Base-by-base conservation (phyloP, 1,140 invertebrate genomes). In the Pseudomyrmex sp. region DNA sequence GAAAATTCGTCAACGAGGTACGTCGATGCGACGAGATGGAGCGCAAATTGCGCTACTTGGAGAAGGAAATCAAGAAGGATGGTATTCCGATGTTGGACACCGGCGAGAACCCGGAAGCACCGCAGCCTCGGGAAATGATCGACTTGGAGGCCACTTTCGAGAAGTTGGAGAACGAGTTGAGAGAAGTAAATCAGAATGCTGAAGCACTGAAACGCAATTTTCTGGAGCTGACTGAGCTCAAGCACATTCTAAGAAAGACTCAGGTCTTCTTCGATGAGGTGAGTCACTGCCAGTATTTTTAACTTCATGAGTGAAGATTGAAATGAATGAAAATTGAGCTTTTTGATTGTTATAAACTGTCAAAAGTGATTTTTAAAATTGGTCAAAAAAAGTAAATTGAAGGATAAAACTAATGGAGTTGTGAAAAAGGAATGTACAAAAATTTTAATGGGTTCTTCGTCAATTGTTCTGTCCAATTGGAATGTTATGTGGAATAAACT, bases 231-330 rank as follows among this genome's bases (percentile, higher is more conserved):
- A 99, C 98, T 0, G 99, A 99, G 93, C 95, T 99, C 68, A 99
- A 99, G 92, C 98, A 99, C 92, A 99, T 99, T 89, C 95, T 99
- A 68, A 96, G 97, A 85, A 99, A 99, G 94, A 99, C 99, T 23
- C 98, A 99, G 96, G 97, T 97, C 56, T 99, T 99, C 95, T 99
- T 99, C 93, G 98, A 99, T 89, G 98, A 99, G 97, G 99, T 99
- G 96, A 96, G 96, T 89, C 10, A 12, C 10, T 18, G 18, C 2
- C 20, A 2, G 18, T 12, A 13, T 18, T 18, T n/a, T 83, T 54
- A 74, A 10, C 18, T 26, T 52, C 1, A 26, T 26, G 15, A 15
- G 20, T 23, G 15, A 18, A 63, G 12, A 13, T 52, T 54, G 10
- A 4, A n/a, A 50, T 26, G 59, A 46, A 54, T 5, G 48, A 26